Base-by-base conservation (phyloP, 2,113 vertebrate genomes). In the Dissostichus mawsoni region DNA sequence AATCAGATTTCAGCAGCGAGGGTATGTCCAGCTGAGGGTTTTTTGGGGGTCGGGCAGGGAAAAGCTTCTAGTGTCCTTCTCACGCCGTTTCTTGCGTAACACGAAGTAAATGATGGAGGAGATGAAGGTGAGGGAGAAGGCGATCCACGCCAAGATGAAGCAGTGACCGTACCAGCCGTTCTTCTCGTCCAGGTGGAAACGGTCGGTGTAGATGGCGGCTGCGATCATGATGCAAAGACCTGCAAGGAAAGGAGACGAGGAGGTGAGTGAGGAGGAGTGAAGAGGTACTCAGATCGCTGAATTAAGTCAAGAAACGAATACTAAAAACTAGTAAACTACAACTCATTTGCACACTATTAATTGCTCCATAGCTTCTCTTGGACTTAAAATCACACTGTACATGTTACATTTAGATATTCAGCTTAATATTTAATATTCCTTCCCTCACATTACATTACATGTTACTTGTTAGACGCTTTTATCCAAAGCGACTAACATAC, bases 211-310 rank as follows among this genome's bases (percentile, higher is more conserved):
- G 92, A 99, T 97, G 80, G 97, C 96, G 41, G 96, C 98, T 18
- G 96, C 98, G 13, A 98, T 97, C 97, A 99, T 97, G 87, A 98
- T 98, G 78, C 96, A 97, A 53, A 99, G 92, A 86, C 97, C 98
- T 99, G 92, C 5, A 3, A 81, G 5, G 18, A 65, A 12, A 47
- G 53, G 65, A 87, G 10, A 20, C 2, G 0, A 11, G 57, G 56
- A 9, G 17, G 6, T 11, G 1, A 18, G 70, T 25, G 52, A 66
- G 4, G 4, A 11, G 14, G 11, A 11, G 41, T 20, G 18, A 18
- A 29, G 18, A 13, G n/a, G 36, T 41, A 41, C 36, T 41, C 36
- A 1, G 36, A 29, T 29, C 29, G 29, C 29, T 29, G 29, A 29
- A 29, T 29, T 29, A 29, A 29, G 29, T 29, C 29, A 29, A 29